phyloP scores from a whole-genome alignment of 2,888 invertebrate species.

The Cacoxenus indagator region DNA sequence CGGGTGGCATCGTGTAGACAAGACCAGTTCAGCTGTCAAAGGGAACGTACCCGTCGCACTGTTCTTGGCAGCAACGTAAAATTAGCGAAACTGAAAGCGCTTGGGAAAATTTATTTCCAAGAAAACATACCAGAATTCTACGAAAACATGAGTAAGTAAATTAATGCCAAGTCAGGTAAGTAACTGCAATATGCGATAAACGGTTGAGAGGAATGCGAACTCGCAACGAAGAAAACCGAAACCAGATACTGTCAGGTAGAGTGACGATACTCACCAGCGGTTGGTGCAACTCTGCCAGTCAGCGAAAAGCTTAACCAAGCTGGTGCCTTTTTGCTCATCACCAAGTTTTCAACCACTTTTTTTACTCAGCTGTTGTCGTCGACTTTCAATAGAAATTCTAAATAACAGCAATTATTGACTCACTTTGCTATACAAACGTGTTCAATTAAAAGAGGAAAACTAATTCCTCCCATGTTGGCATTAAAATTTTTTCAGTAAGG shows the following conservation, averaged over 20 bases:
- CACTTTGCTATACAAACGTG: no score
- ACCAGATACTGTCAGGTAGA: slow-evolving; percentile 36
- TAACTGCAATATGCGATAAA: neutral
- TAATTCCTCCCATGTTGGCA: neutral
- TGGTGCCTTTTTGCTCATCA: neutral
- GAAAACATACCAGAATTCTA: slow-evolving; percentile 67
- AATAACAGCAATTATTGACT: neutral
- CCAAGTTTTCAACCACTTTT: no score
- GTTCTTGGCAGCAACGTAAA: slow-evolving; percentile 28
- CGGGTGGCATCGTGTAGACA: slow-evolving; percentile 33
- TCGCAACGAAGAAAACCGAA: slow-evolving; percentile 23
- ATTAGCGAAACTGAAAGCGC: slow-evolving; percentile 44
- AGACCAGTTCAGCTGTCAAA: slow-evolving; percentile 31
- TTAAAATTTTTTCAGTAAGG: neutral
- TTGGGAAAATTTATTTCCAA: slow-evolving; percentile 67
- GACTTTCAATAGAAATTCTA: slow-evolving; percentile 14
- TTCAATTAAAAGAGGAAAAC: slow-evolving; percentile 18
- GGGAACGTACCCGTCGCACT: slow-evolving; percentile 27
- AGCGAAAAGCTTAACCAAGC: slow-evolving; percentile 35
- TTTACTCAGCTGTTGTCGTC: neutral
- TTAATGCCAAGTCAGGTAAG: slow-evolving; percentile 42
- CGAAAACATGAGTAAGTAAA: slow-evolving; percentile 58
- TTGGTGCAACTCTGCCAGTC: slow-evolving; percentile 36
- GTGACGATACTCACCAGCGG: slow-evolving; percentile 32
- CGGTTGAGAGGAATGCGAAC: slow-evolving; percentile 6